phyloP scores from a whole-genome alignment of 2,888 invertebrate species.

The Eilema caniola region DNA sequence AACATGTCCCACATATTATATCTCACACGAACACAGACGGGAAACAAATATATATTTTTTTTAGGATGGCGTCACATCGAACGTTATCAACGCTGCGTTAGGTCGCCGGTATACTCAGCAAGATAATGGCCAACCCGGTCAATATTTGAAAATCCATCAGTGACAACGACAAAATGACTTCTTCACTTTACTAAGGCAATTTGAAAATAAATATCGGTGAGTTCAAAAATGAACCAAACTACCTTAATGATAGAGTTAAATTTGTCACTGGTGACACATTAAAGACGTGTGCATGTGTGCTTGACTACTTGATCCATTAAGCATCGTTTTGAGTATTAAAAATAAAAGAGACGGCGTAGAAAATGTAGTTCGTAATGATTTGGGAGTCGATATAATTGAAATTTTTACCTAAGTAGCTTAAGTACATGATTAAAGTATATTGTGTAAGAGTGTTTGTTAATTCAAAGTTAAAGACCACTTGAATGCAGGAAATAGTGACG shows the following conservation, averaged over 20 bases:
- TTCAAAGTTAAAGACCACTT: slow-evolving; percentile 32
- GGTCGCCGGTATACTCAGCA: slow-evolving; percentile 71
- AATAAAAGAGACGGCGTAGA: slow-evolving; percentile 65
- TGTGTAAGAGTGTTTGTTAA: slow-evolving; percentile 24
- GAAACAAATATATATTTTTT: slow-evolving; percentile 72
- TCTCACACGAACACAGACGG: slow-evolving; percentile 72
- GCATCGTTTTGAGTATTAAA: slow-evolving; percentile 67
- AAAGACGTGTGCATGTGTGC: slow-evolving; percentile 38
- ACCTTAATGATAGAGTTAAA: slow-evolving; percentile 43
- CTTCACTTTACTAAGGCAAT: slow-evolving; percentile 76
- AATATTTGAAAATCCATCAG: slow-evolving; percentile 85
- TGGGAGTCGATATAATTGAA: slow-evolving; percentile 56
- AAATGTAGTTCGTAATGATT: slow-evolving; percentile 66
- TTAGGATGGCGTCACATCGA: slow-evolving; percentile 70
- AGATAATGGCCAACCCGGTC: slow-evolving; percentile 80
- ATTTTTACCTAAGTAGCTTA: slow-evolving; percentile 48
- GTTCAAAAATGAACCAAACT: slow-evolving; percentile 48
- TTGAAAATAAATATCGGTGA: slow-evolving; percentile 37
- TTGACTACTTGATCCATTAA: slow-evolving; percentile 74
- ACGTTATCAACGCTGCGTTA: slow-evolving; percentile 72
- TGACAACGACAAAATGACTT: slow-evolving; percentile 78
- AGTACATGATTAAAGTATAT: slow-evolving; percentile 36
- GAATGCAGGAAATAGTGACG: slow-evolving; percentile 31
- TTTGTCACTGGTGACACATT: slow-evolving; percentile 28
- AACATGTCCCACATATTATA: slow-evolving; percentile 70